These are phyloP conservation scores for Harpegnathos saltator DNA, from an alignment of 1,140 invertebrate genomes.

Conservation along the genomic window DNA sequence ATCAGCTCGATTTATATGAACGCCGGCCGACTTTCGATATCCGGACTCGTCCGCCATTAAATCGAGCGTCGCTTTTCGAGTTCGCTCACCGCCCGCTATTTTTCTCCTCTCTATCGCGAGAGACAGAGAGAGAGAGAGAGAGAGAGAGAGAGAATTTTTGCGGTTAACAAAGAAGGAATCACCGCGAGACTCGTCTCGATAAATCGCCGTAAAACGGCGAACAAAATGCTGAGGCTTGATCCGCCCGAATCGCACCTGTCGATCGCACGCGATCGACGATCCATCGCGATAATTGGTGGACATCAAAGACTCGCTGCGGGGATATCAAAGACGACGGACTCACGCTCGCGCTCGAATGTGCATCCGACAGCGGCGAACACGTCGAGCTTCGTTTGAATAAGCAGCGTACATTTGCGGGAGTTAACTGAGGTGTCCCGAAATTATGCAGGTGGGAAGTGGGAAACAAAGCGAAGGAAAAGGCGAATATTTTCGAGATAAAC, in stretches of 20 bases:
- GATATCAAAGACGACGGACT: conserved; percentile 47
- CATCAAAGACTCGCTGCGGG: conserved; percentile 60
- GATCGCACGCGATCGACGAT: conserved; percentile 64
- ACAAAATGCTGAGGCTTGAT: conserved; percentile 44
- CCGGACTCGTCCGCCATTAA: conserved; percentile 40
- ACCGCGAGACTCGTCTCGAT: neutral
- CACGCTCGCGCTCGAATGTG: conserved; percentile 15
- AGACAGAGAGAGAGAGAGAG: too few species aligned
- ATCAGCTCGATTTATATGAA: conserved; percentile 48
- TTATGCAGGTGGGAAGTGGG: too few species aligned
- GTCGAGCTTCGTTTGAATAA: too few species aligned
- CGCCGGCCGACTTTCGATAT: conserved; percentile 27
- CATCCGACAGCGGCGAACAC: neutral
- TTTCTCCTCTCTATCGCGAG: conserved; percentile 8
- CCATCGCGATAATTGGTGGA: conserved; percentile 54
- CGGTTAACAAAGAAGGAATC: conserved; percentile 54
- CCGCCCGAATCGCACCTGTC: conserved; percentile 52
- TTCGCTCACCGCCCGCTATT: conserved; percentile 19
- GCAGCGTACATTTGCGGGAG: too few species aligned
- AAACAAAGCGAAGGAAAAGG: too few species aligned
- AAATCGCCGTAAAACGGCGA: conserved; percentile 30
- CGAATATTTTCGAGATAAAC: too few species aligned
- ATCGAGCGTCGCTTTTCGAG: conserved; percentile 17
- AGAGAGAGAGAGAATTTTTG: neutral
- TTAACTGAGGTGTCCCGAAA: too few species aligned